Evolutionary conservation across 2,888 invertebrate species (phyloP).

Genomic region (Perizoma affinitatum): DNA sequence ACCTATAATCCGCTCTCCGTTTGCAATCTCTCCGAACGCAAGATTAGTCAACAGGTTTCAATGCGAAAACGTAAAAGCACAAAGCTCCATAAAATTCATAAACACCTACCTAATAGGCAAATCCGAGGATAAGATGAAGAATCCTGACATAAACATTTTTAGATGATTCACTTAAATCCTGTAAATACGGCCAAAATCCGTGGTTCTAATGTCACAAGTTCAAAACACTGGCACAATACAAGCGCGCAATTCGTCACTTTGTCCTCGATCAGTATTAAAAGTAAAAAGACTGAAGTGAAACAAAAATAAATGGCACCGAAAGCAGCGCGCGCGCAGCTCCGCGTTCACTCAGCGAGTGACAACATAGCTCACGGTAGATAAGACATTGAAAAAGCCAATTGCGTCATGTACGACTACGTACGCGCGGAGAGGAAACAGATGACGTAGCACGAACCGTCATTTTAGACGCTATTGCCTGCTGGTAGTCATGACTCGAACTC

Average conservation of each 20-base stretch:
- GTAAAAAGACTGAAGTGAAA: conserved; percentile 74
- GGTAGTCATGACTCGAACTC: conserved; percentile 61
- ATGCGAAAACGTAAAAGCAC: conserved; percentile 44
- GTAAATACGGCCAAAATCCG: conserved; percentile 53
- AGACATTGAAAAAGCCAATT: conserved; percentile 84
- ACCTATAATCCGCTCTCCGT: conserved; percentile 56
- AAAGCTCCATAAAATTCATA: conserved; percentile 55
- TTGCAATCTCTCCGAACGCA: conserved; percentile 56
- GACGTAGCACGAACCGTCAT: conserved; percentile 77
- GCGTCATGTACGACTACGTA: conserved; percentile 82
- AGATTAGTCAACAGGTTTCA: conserved; percentile 49
- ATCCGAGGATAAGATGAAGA: conserved; percentile 76
- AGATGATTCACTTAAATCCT: conserved; percentile 50
- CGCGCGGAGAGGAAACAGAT: conserved; percentile 77
- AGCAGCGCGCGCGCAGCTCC: conserved; percentile 75
- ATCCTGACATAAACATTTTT: conserved; percentile 78
- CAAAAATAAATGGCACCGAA: conserved; percentile 65
- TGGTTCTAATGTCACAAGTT: conserved; percentile 71
- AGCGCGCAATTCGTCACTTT: conserved; percentile 76
- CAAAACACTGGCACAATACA: conserved; percentile 76
- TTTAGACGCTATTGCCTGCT: conserved; percentile 65
- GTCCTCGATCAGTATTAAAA: conserved; percentile 75
- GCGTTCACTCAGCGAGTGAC: conserved; percentile 78
- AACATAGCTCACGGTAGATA: conserved; percentile 80
- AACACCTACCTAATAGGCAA: conserved; percentile 77